Base-by-base conservation (phyloP, 2,113 vertebrate species). In the Piaya cayana region DNA sequence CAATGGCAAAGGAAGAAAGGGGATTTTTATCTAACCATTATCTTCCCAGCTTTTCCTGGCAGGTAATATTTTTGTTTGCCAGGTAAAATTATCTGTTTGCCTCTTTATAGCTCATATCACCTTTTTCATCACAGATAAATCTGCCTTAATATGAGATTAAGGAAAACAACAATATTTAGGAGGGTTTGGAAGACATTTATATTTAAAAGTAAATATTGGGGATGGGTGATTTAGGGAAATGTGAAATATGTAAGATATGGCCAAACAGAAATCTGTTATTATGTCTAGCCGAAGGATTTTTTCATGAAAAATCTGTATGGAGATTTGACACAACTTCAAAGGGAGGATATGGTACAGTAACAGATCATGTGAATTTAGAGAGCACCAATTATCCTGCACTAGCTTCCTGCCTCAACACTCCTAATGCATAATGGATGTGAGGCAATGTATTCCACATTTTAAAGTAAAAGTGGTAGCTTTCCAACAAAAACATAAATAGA, bases 341-440 rank as follows among this genome's bases (percentile, higher is more conserved):
- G 21, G 43, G 43, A 78, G 17, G 32, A 56, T 27, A 60, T 7
- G 11, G 50, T 69, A 25, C 37, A 45, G 59, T 37, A 77, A 81
- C 2, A 3, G 43, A 80, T 49, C 2, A 2, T 43, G 53, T 64
- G 53, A 76, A 68, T 80, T 80, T 37, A 42, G 6, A 82, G 53
- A 86, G 32, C 64, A 58, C 49, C 53, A 86, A 80, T 86, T 92
- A 92, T 56, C 49, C 81, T 65, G 20, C 45, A 52, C 36, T 32
- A 90, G 17, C 32, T 55, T 77, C 65, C 34, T 89, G 59, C 45
- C 59, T 6, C 5, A 84, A 72, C 36, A 72, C 7, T 15, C 30
- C 72, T 86, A 69, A 94, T 69, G 77, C 59, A 91, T 77, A 89
- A 86, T 77, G 80, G 59, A 88, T 80, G 25, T 47, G 53, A 88